Evolutionary conservation across 2,797 vertebrate genomes (phyloP).

Genomic region (Tauraco hartlaubi): DNA sequence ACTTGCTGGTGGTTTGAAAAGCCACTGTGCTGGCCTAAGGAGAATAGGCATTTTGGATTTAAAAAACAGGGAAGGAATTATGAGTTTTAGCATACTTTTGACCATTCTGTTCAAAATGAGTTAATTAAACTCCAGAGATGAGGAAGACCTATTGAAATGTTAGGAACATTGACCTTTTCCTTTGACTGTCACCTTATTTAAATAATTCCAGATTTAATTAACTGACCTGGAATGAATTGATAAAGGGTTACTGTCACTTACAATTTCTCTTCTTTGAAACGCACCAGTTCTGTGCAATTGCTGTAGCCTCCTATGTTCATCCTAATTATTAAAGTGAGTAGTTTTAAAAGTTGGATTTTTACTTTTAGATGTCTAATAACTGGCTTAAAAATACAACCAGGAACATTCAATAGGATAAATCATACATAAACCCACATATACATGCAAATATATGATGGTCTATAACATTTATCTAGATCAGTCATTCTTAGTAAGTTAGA

Average conservation of each 20-base stretch:
- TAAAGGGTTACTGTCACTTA: constrained; percentile 59
- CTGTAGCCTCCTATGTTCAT: not conserved
- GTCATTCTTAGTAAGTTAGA: not conserved
- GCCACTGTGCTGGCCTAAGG: not conserved
- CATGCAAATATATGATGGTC: not conserved
- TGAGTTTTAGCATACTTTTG: constrained; percentile 36
- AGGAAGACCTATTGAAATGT: constrained; percentile 33
- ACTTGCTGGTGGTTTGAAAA: not conserved
- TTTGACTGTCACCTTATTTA: constrained; percentile 66
- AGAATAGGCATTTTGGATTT: constrained; percentile 26
- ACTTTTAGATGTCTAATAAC: not conserved
- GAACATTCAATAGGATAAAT: not conserved
- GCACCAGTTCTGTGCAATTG: not conserved
- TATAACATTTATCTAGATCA: not conserved
- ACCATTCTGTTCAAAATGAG: constrained; percentile 33
- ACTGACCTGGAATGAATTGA: constrained; percentile 60
- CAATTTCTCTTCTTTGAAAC: constrained; percentile 53
- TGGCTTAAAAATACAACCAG: not conserved
- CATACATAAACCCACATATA: not conserved
- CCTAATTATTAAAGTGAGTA: constrained; percentile 25
- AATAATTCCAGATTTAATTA: constrained; percentile 70
- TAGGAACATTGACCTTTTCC: constrained; percentile 58
- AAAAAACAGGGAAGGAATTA: constrained; percentile 15
- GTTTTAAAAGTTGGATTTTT: not conserved
- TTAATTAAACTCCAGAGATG: constrained; percentile 71